These are phyloP conservation scores for Galago senegalensis DNA, from an alignment of 2,797 vertebrate species.

Conservation along the genomic window DNA sequence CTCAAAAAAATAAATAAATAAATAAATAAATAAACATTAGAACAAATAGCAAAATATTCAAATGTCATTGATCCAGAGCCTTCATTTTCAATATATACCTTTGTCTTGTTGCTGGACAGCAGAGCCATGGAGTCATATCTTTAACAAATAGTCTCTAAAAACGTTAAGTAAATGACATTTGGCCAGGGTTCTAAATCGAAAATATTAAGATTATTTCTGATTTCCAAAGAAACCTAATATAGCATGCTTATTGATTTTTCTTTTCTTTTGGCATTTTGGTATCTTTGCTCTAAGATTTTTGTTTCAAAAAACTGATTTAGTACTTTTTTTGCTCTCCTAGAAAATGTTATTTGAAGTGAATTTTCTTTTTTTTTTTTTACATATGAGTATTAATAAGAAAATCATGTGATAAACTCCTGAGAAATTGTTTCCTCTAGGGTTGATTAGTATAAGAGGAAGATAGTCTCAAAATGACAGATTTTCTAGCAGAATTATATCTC, in stretches of 20 bases:
- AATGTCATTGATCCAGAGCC: slow-evolving; percentile 24
- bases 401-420: background rate
- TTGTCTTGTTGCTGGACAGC: slow-evolving; percentile 18
- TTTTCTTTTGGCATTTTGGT: background rate
- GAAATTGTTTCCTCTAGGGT: background rate
- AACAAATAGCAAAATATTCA: slow-evolving; percentile 61
- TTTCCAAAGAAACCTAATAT: slow-evolving; percentile 69
- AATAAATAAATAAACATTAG: slow-evolving; percentile 63
- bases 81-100: slow-evolving; percentile 30
- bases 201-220: background rate
- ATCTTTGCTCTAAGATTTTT: slow-evolving; percentile 29
- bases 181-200: background rate
- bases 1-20: too few species aligned
- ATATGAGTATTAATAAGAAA: background rate
- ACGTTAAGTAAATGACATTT: background rate
- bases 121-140: background rate
- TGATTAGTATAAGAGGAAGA: background rate
- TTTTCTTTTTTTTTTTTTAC: background rate
- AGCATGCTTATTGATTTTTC: background rate
- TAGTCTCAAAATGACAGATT: background rate
- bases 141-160: slow-evolving; percentile 44
- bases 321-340: background rate
- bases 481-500: background rate
- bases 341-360: background rate
- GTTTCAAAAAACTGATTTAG: background rate